Evolutionary conservation across 2,797 vertebrate genomes (phyloP).

Genomic region (Pachyuromys duprasi): DNA sequence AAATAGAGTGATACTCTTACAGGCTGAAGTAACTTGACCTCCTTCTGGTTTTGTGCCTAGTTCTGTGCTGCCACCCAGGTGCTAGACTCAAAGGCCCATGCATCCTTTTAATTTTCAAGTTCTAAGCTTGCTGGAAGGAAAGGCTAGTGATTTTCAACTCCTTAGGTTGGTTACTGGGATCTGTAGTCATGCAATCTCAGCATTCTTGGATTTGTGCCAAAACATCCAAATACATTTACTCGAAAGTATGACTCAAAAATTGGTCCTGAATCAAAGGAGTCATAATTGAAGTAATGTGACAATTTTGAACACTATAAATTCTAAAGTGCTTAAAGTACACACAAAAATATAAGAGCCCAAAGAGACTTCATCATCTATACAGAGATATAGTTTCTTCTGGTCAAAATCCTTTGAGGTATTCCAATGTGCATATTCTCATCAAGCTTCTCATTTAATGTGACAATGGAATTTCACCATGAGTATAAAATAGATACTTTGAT

Average conservation of each 20-base stretch:
- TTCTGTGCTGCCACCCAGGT: neutral
- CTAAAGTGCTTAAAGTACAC: constrained; percentile 42
- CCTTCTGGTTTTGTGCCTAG: neutral
- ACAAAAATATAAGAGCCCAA: constrained; percentile 50
- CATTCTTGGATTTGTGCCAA: constrained; percentile 12
- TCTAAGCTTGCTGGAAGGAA: constrained; percentile 22
- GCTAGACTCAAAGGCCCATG: neutral
- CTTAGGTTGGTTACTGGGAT: constrained; percentile 41
- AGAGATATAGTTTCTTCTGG: constrained; percentile 54
- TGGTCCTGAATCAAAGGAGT: constrained; percentile 37
- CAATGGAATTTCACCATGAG: constrained; percentile 55
- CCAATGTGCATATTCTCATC: constrained; percentile 31
- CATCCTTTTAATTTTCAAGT: neutral
- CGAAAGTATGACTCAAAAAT: constrained; percentile 25
- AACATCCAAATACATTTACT: constrained; percentile 48
- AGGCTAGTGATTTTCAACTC: neutral
- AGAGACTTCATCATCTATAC: constrained; percentile 42
- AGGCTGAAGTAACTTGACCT: neutral
- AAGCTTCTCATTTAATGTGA: constrained; percentile 58
- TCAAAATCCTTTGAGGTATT: constrained; percentile 51
- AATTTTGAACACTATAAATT: constrained; percentile 63
- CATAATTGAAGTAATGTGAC: constrained; percentile 62
- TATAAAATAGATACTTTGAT: constrained; percentile 55
- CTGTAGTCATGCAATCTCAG: constrained; percentile 1
- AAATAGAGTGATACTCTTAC: neutral